These are phyloP conservation scores for Schizopygopsis pylzovi DNA, from an alignment of 2,797 vertebrate species.

Conservation along the genomic window DNA sequence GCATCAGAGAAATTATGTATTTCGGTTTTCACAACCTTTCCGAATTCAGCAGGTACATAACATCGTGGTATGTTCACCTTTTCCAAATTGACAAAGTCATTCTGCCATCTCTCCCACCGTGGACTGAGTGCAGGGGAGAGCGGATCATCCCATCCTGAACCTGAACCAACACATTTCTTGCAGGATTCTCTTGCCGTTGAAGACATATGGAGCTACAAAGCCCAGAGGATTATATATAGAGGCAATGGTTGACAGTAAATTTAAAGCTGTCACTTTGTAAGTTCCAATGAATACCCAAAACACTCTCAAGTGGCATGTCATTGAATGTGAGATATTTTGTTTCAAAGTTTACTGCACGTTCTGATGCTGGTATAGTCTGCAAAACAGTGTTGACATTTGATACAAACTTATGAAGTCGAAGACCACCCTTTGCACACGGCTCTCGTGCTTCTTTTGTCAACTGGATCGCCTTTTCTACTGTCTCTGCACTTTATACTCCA, in stretches of 20 bases:
- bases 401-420: slow-evolving; percentile 16
- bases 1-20: slow-evolving; percentile 49
- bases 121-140: slow-evolving; percentile 16
- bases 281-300: slow-evolving; percentile 19
- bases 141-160: slow-evolving; percentile 41
- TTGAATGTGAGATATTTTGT: slow-evolving; percentile 4
- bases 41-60: slow-evolving; percentile 31
- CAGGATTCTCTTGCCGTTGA: background rate
- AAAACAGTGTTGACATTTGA: slow-evolving; percentile 16
- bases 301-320: background rate
- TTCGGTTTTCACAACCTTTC: slow-evolving; percentile 14
- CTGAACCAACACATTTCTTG: slow-evolving; percentile 17
- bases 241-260: background rate
- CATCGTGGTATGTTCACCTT: background rate
- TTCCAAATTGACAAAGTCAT: slow-evolving; percentile 17
- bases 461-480: slow-evolving; percentile 34
- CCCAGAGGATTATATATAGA: slow-evolving; percentile 2
- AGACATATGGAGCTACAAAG: background rate
- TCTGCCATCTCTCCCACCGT: slow-evolving; percentile 36
- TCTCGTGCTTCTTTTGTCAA: slow-evolving; percentile 37
- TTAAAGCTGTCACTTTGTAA: slow-evolving; percentile 6
- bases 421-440: slow-evolving; percentile 33
- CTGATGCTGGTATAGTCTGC: slow-evolving; percentile 34
- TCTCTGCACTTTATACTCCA: slow-evolving; percentile 34
- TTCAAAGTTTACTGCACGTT: slow-evolving; percentile 29